Evolutionary conservation across 2,797 vertebrate genomes (phyloP).

Genomic region (Poeciliopsis turneri): DNA sequence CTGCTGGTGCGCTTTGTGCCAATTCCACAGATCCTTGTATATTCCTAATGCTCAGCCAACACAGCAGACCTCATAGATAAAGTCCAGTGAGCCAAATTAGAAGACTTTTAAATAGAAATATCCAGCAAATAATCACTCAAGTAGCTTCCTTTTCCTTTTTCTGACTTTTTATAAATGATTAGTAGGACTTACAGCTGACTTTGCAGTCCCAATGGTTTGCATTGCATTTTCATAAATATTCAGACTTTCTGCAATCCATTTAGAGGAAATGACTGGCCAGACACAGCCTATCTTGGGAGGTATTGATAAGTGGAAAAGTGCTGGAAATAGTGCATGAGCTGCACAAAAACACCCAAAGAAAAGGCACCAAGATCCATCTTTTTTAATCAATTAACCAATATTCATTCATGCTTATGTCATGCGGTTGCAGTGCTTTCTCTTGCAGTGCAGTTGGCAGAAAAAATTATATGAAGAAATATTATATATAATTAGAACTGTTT

Average conservation of each 20-base stretch:
- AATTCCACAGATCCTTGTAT: conserved; percentile 1
- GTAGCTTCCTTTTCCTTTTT: not conserved
- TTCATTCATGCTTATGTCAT: conserved; percentile 9
- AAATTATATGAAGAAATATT: conserved; percentile 10
- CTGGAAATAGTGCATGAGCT: not conserved
- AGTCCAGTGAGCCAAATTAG: conserved; percentile 5
- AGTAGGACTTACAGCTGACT: not conserved
- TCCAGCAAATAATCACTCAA: not conserved
- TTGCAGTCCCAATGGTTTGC: not conserved
- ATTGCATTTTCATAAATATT: not conserved
- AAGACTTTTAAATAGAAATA: not conserved
- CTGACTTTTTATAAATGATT: not conserved
- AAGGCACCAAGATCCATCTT: not conserved
- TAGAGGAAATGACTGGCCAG: conserved; percentile 3
- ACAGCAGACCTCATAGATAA: conserved; percentile 7
- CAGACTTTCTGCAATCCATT: not conserved
- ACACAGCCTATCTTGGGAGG: conserved; percentile 13
- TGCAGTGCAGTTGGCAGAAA: conserved; percentile 1
- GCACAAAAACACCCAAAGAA: conserved; percentile 2
- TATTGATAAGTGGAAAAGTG: conserved; percentile 18
- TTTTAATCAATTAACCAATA: not conserved
- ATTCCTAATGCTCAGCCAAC: conserved; percentile 11
- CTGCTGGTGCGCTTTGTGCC: not conserved
- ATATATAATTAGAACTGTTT: conserved; percentile 16
- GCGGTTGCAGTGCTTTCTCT: not conserved